phyloP scores from a whole-genome alignment of 2,797 vertebrate species.

The Onychomys torridus region DNA sequence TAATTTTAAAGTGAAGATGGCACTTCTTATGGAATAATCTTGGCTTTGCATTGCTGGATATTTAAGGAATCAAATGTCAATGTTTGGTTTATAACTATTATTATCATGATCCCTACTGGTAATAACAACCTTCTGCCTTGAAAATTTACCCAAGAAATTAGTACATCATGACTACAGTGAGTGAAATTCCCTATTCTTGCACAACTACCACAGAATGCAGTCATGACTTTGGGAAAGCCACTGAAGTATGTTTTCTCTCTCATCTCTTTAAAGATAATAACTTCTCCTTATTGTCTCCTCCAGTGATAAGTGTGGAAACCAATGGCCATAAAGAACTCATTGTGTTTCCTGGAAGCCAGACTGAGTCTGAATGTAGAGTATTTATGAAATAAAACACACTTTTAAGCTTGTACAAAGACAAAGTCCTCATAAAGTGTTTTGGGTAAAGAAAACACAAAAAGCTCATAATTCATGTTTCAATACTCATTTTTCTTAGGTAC shows the following conservation, averaged over 20 bases:
- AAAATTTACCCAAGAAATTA: slow-evolving; percentile 26
- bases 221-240: slow-evolving; percentile 70
- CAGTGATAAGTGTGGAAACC: slow-evolving; percentile 61
- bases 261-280: slow-evolving; percentile 72
- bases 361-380: slow-evolving; percentile 40
- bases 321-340: slow-evolving; percentile 60
- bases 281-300: slow-evolving; percentile 64
- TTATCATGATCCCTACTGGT: slow-evolving; percentile 41
- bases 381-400: slow-evolving; percentile 48
- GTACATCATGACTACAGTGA: slow-evolving; percentile 46
- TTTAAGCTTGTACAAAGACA: slow-evolving; percentile 13
- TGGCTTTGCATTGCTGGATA: neutral
- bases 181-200: slow-evolving; percentile 18
- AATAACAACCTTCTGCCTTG: slow-evolving; percentile 39
- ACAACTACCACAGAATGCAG: slow-evolving; percentile 30
- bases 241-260: slow-evolving; percentile 10
- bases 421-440: slow-evolving; percentile 34
- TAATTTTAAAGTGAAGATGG: slow-evolving; percentile 61
- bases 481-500: slow-evolving; percentile 36
- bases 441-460: slow-evolving; percentile 46
- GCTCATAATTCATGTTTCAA: neutral
- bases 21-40: slow-evolving; percentile 37
- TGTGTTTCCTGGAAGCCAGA: slow-evolving; percentile 31
- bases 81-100: slow-evolving; percentile 50
- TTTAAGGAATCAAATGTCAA: slow-evolving; percentile 62